Base-by-base conservation (phyloP, 2,888 invertebrate genomes). In the Megalurothrips usitatus region DNA sequence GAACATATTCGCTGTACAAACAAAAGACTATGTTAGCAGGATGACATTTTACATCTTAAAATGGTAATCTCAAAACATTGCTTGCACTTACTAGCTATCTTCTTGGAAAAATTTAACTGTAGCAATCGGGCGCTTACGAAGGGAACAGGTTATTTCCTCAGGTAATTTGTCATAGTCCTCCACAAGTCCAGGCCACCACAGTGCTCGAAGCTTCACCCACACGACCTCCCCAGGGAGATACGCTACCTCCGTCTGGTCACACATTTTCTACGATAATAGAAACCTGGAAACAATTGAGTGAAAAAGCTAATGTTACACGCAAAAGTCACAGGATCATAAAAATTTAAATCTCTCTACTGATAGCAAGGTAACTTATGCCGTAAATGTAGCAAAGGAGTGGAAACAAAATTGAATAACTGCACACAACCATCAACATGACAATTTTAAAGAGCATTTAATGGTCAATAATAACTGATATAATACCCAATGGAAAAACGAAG, bases 121-220 rank as follows among this genome's bases (percentile, higher is more conserved):
- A 81, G 93, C 94, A 84, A 95, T 91, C n/a, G 94, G 93, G 84
- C 91, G 90, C 85, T 92, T 93, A 85, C 91, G 89, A 85, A 92
- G 90, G 81, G 92, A 91, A 79, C 88, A 87, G 82, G 92, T 88
- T 84, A 93, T 89, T 85, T 94, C 93, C 84, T 92, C 90, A 43
- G 94, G 92, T 81, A 94, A 88, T 81, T 91, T 90, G 34, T 89
- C 86, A 83, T 89, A 88, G 83, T 90, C 90, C 79, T 91, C 90
- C 82, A 95, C 94, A 87, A 93, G 93, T 17, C 94, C 95, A 47
- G 96, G 95, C 96, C 96, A 96, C 94, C 95, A 96, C 85, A 91
- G 92, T 75, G 91, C 90, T 68, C 94, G 92, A 83, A 95, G 87
- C 87, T 95, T 95, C 28, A 95, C 94, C 95, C 95, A 96, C 83